Evolutionary conservation across 2,797 vertebrate species (phyloP).

Genomic region (Luscinia luscinia): DNA sequence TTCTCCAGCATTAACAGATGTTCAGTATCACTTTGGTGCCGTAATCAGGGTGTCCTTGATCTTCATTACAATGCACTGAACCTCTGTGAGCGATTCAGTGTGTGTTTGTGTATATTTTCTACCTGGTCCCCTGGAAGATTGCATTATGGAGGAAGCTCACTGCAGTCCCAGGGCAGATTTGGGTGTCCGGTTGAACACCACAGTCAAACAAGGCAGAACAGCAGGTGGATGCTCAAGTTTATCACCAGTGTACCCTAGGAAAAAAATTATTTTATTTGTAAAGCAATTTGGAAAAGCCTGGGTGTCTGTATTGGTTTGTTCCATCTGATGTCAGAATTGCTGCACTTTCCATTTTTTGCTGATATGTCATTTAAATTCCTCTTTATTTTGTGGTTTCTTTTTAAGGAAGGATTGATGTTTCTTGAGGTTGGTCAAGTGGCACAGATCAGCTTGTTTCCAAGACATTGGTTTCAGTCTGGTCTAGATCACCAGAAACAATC

Average conservation of each 20-base stretch:
- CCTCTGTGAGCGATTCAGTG: background rate
- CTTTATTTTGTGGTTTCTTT: background rate
- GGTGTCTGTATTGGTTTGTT: background rate
- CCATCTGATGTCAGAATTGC: background rate
- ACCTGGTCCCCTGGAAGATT: background rate
- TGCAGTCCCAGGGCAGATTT: background rate
- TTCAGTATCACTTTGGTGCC: conserved; percentile 48
- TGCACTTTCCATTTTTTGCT: background rate
- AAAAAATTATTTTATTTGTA: conserved; percentile 13
- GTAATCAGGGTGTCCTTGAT: conserved; percentile 67
- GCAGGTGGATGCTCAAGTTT: background rate
- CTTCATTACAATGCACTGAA: conserved; percentile 23
- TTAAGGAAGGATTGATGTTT: background rate
- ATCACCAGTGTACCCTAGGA: fast-evolving
- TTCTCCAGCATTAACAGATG: conserved; percentile 66
- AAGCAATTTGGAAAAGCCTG: background rate
- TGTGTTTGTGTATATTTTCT: background rate
- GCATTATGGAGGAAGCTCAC: background rate
- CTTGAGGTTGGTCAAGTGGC: background rate
- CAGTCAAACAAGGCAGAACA: background rate
- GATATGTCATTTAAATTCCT: background rate
- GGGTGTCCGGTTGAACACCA: fast-evolving
- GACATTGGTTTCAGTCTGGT: background rate
- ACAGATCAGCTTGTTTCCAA: background rate
- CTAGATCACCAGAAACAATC: background rate